A percentile compares a stretch with the other conserved stretches of the same genome.
phyloP scores from a whole-genome alignment of 2,113 vertebrate species.

The Equus quagga region DNA sequence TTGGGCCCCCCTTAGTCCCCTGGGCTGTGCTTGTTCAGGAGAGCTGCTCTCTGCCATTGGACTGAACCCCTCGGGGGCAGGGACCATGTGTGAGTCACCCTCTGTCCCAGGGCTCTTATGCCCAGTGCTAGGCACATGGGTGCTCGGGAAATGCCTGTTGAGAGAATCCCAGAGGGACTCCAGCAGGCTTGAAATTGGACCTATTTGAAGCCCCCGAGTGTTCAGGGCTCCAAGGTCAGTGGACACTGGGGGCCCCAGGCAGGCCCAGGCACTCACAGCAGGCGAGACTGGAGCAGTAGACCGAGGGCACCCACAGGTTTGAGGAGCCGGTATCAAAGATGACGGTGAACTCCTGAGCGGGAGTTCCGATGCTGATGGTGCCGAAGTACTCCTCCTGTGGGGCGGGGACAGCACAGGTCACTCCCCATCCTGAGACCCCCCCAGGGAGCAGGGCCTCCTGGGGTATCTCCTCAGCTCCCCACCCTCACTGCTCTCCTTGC shows the following conservation, averaged over 20 bases:
- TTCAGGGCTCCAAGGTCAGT: neutral
- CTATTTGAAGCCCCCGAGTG: neutral
- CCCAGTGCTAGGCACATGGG: neutral
- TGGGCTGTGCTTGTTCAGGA: too few species aligned
- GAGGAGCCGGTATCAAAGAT: slow-evolving; percentile 88
- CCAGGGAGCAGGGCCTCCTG: too few species aligned
- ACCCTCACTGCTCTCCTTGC: neutral
- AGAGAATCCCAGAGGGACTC: neutral
- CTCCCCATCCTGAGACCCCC: too few species aligned
- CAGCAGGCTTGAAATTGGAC: neutral
- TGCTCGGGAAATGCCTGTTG: neutral
- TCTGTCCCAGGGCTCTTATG: neutral
- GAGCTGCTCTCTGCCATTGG: neutral
- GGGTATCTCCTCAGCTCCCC: neutral
- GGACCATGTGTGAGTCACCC: neutral
- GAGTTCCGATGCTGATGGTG: slow-evolving; percentile 87
- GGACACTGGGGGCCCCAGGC: too few species aligned
- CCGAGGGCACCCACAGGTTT: slow-evolving; percentile 89
- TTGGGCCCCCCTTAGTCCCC: too few species aligned
- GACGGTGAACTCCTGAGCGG: slow-evolving; percentile 84
- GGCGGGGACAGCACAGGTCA: neutral
- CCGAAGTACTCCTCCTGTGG: slow-evolving; percentile 85
- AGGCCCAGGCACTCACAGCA: slow-evolving; percentile 82
- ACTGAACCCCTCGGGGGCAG: neutral
- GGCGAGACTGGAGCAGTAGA: slow-evolving; percentile 83